phyloP scores from a whole-genome alignment of 2,113 vertebrate species.

The Sinocyclocheilus rhinocerous region DNA sequence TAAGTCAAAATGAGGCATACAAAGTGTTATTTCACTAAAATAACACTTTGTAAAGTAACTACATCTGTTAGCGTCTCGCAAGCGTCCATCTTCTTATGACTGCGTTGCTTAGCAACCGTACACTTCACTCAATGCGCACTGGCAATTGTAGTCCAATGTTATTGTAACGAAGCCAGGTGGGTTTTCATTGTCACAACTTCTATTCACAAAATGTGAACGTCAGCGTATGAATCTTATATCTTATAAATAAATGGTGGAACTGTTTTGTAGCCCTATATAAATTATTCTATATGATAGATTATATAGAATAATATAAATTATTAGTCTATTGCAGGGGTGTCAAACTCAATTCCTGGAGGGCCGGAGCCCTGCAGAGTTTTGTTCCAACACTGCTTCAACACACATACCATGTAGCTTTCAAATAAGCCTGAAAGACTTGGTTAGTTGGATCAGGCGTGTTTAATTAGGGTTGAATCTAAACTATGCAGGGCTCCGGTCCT shows the following conservation, averaged over 20 bases:
- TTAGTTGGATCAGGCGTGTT: no score
- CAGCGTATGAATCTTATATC: not conserved
- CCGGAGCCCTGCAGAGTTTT: no score
- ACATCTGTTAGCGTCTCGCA: constrained; percentile 6
- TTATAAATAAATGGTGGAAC: not conserved
- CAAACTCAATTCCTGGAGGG: no score
- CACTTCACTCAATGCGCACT: not conserved
- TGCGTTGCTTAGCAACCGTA: constrained; percentile 34
- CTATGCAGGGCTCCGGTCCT: no score
- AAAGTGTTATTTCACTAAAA: constrained; percentile 36
- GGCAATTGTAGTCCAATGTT: constrained; percentile 35
- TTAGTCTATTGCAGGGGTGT: no score
- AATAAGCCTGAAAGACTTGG: no score
- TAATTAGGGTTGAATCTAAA: no score
- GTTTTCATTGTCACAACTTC: not conserved
- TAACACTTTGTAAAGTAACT: constrained; percentile 27
- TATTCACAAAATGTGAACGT: not conserved
- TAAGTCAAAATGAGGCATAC: not conserved
- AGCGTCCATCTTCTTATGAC: constrained; percentile 30
- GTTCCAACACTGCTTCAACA: no score
- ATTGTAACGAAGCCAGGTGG: not conserved
- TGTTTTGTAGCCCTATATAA: no score
- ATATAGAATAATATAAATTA: no score
- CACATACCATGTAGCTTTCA: no score
- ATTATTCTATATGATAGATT: no score